Conservation (phyloP, 1,140 invertebrate genomes). For the Orius insidiosus region DNA sequence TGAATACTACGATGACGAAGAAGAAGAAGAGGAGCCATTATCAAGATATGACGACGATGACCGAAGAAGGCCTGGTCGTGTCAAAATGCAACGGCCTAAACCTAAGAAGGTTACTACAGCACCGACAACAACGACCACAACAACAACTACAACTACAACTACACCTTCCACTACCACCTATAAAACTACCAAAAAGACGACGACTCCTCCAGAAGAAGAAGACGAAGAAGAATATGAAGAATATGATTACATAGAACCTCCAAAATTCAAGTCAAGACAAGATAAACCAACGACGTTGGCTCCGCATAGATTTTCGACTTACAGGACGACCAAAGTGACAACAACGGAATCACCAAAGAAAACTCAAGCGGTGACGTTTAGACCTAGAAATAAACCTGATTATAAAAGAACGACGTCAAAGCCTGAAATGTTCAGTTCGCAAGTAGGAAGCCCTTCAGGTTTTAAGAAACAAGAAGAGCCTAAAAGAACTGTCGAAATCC, state of each 20-base stretch:
- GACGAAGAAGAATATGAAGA: constrained; percentile 18
- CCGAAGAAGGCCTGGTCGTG: background rate
- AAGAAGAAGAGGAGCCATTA: constrained; percentile 7
- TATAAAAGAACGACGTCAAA: constrained; percentile 1
- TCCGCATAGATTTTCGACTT: constrained; percentile 12
- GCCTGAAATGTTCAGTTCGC: constrained; percentile 9
- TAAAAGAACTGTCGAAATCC: background rate
- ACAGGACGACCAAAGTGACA: constrained; percentile 8
- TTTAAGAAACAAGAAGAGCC: constrained; percentile 9
- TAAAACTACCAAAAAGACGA: background rate
- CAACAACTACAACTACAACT: constrained; percentile 5
- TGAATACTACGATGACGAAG: constrained; percentile 17
- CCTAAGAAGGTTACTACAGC: constrained; percentile 1
- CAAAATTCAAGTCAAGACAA: background rate
- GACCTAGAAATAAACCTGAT: constrained; percentile 2
- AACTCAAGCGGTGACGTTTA: background rate
- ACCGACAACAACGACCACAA: constrained; percentile 1
- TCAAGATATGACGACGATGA: background rate
- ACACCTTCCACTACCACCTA: background rate
- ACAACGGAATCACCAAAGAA: background rate
- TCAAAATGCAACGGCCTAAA: constrained; percentile 3
- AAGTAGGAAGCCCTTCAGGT: constrained; percentile 7
- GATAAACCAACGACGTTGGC: constrained; percentile 5
- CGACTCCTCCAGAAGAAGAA: background rate
- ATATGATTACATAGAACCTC: constrained; percentile 14